Percentiles rank a stretch among this genome's conserved stretches.
Evolutionary conservation across 2,888 invertebrate species (phyloP).

Genomic region (Choreutis nemorana): DNA sequence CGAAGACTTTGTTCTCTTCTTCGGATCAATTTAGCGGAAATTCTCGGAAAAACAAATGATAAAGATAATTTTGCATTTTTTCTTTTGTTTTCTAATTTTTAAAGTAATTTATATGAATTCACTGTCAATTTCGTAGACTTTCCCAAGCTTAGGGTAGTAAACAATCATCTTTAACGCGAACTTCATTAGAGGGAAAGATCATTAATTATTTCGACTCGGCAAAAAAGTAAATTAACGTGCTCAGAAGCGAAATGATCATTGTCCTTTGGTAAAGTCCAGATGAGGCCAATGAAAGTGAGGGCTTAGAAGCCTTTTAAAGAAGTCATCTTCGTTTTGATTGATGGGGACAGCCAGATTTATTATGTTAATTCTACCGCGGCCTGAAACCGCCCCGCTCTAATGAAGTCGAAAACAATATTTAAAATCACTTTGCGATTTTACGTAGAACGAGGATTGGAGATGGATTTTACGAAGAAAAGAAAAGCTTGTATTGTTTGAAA

Average conservation of each 20-base stretch:
- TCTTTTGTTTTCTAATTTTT: too few relatives aligned
- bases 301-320: constrained; percentile 56
- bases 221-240: constrained; percentile 21
- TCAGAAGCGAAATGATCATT: constrained; percentile 27
- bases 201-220: constrained; percentile 5
- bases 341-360: constrained; percentile 50
- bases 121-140: too few relatives aligned
- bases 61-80: neutral
- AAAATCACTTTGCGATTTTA: too few relatives aligned
- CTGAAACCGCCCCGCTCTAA: too few relatives aligned
- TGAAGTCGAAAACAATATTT: too few relatives aligned
- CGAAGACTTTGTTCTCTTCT: too few relatives aligned
- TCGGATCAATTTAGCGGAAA: constrained; percentile 12
- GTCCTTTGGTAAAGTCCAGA: constrained; percentile 28
- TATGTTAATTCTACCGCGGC: constrained; percentile 51
- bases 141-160: too few relatives aligned
- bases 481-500: too few relatives aligned
- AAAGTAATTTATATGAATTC: neutral
- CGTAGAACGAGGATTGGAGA: too few relatives aligned
- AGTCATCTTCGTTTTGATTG: constrained; percentile 51
- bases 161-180: too few relatives aligned
- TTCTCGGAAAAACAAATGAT: neutral
- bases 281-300: constrained; percentile 61
- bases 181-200: too few relatives aligned
- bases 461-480: too few relatives aligned